Evolutionary conservation across 2,113 vertebrate genomes (phyloP).

Genomic region (Pteropus alecto): DNA sequence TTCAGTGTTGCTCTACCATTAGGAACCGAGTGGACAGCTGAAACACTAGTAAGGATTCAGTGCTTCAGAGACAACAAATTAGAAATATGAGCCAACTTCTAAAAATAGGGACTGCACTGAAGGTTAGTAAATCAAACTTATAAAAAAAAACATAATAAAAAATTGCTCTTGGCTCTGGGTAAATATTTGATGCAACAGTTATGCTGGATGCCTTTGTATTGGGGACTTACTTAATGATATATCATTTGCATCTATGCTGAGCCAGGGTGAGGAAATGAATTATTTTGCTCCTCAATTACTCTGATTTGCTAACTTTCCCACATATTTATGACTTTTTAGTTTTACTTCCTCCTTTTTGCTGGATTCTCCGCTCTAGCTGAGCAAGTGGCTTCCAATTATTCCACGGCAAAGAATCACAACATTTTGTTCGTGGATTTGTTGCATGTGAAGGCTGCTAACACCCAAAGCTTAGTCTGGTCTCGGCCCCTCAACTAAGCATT

Average conservation of each 20-base stretch:
- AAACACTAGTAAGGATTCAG: constrained; percentile 53
- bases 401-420: constrained; percentile 40
- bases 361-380: neutral
- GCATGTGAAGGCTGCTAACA: neutral
- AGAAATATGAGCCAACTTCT: constrained; percentile 47
- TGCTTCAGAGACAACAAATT: constrained; percentile 72
- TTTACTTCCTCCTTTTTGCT: constrained; percentile 48
- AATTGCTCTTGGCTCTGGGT: constrained; percentile 62
- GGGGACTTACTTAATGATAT: constrained; percentile 64
- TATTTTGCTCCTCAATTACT: constrained; percentile 56
- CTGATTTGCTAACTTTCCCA: constrained; percentile 75
- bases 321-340: constrained; percentile 58
- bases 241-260: constrained; percentile 71
- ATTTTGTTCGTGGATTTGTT: neutral
- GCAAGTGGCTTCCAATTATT: constrained; percentile 56
- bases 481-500: constrained; percentile 58
- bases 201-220: constrained; percentile 61
- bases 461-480: constrained; percentile 36
- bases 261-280: constrained; percentile 32
- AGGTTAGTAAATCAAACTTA: constrained; percentile 64
- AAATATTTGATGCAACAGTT: constrained; percentile 56
- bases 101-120: constrained; percentile 63
- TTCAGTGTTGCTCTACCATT: constrained; percentile 79
- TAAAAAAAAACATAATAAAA: constrained; percentile 47
- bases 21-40: constrained; percentile 80